Evolutionary conservation across 2,888 invertebrate species (phyloP).

Genomic region (Ramazzottius varieornatus): DNA sequence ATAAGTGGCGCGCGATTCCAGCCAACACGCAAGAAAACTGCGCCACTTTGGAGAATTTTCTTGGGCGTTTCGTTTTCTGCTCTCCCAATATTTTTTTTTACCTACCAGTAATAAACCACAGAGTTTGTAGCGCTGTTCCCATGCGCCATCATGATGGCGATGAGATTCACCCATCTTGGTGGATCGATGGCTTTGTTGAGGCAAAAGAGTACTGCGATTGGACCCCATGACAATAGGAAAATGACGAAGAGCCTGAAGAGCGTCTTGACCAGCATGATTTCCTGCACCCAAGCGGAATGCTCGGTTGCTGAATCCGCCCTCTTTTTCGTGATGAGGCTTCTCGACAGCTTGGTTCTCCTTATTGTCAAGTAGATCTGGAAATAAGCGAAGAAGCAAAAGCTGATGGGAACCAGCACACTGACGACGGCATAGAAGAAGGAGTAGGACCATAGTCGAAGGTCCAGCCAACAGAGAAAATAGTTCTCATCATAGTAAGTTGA

Average conservation of each 20-base stretch:
- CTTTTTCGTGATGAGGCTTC: background rate
- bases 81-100: too few species aligned
- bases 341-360: background rate
- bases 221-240: constrained; percentile 13
- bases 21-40: too few species aligned
- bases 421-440: background rate
- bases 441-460: constrained; percentile 1
- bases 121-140: background rate
- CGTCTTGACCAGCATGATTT: constrained; percentile 12
- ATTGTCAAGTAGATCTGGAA: background rate
- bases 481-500: background rate
- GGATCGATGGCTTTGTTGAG: constrained; percentile 9
- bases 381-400: constrained; percentile 1
- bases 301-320: background rate
- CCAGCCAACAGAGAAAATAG: constrained; percentile 2
- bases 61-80: too few species aligned
- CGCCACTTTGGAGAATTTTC: too few species aligned
- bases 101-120: background rate
- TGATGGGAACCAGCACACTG: background rate
- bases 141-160: background rate
- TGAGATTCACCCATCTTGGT: background rate
- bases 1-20: too few species aligned
- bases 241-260: constrained; percentile 13
- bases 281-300: constrained; percentile 4
- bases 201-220: constrained; percentile 11